Base-by-base conservation (phyloP, 1,140 invertebrate species). In the Ips typographus region DNA sequence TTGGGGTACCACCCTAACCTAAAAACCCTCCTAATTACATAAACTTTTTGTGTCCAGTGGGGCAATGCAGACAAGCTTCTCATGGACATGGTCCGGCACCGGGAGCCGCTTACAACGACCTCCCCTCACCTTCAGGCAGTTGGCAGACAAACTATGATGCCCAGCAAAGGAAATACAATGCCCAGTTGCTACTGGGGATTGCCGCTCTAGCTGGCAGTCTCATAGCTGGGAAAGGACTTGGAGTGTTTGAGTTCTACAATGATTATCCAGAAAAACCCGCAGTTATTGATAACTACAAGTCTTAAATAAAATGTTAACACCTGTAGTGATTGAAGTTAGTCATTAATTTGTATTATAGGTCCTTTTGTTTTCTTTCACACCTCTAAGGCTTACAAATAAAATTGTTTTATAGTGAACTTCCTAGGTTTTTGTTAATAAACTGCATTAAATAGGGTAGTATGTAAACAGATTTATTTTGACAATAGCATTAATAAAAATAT, bases 71-170 rank as follows among this genome's bases (percentile, higher is more conserved):
- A 56, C 7, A 66, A 53, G 44, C 68, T 7, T 64, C 62, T 6
- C 68, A 62, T 43, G 49, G 40, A 4, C 5, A 37, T 49, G 64
- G n/a, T 6, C 55, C 55, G 37, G 56, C 49, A 40, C 37, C 5
- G 6, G 40, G 49, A 60, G 41, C 49, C 42, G 59, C 75, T 4
- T 76, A 75, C 52, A 88, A 92, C 76, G 91, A 93, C 73, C 76
- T 92, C 75, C 89, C 89, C 2, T 83, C 87, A 8, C 91, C 91
- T 3, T 80, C 83, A 57, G 91, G 91, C 39, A 87, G 87, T 6
- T 94, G 91, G 91, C 82, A 90, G 74, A 85, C 88, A 36, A 76
- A 85, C 41, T 78, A 91, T 76, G 84, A 88, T 64, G 83, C 84
- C 40, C 84, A 83, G 41, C 87, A 93, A 72, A 80, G 82, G 61